phyloP scores from a whole-genome alignment of 23 tunicate genomes.

The Styela clava region DNA sequence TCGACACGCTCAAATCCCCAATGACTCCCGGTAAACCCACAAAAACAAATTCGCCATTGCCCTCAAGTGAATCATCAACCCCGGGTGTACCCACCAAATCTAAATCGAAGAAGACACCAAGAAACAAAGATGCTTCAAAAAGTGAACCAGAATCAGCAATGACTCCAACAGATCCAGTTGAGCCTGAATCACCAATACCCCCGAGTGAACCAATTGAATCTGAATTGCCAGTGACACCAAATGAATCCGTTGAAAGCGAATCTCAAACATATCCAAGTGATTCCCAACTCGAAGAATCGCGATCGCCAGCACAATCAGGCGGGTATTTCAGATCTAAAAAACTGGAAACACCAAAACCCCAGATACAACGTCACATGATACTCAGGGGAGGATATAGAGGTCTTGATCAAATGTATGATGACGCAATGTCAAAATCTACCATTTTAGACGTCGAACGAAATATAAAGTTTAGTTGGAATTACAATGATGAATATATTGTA shows the following conservation, averaged over 20 bases:
- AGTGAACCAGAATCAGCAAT: not conserved
- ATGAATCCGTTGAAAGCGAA: no score
- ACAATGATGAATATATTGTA: not conserved
- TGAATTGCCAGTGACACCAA: not conserved
- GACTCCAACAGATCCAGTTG: not conserved
- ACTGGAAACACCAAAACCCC: no score
- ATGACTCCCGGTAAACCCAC: not conserved
- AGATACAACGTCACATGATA: not conserved
- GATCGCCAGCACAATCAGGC: no score
- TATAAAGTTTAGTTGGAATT: not conserved
- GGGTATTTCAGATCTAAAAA: no score
- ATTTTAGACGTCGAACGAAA: not conserved
- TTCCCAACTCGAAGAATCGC: no score
- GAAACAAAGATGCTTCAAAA: no score
- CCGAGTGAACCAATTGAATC: not conserved
- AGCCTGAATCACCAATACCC: not conserved
- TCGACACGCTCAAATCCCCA: not conserved
- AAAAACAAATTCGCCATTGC: not conserved
- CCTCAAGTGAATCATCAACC: not conserved
- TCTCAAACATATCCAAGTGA: no score
- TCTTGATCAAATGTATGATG: not conserved
- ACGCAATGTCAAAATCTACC: not conserved
- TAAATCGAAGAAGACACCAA: not conserved
- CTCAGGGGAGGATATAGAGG: not conserved
- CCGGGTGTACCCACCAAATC: not conserved